Percentiles rank a stretch among this genome's conserved stretches.
Evolutionary conservation across 2,888 invertebrate genomes (phyloP).

Genomic region (Bursaphelenchus okinawaensis): DNA sequence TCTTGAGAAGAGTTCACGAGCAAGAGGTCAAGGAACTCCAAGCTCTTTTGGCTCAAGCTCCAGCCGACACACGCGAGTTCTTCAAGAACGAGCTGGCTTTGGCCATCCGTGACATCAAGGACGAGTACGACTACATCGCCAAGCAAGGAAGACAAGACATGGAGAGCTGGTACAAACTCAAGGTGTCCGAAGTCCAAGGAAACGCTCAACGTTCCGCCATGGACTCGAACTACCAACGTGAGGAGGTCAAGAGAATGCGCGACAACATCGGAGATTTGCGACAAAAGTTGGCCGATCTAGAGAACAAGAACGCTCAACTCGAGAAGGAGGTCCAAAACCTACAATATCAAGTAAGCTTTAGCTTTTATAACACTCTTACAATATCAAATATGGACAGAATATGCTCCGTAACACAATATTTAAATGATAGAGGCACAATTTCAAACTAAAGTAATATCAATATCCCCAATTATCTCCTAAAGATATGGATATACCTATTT

Average conservation of each 20-base stretch:
- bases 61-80: constrained; percentile 58
- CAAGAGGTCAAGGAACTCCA: constrained; percentile 58
- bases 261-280: constrained; percentile 58
- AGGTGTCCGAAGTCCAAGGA: constrained; percentile 59
- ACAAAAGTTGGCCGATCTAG: constrained; percentile 35
- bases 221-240: constrained; percentile 60
- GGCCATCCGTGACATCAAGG: constrained; percentile 62
- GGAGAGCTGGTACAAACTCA: constrained; percentile 63
- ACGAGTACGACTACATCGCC: constrained; percentile 60
- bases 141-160: constrained; percentile 60
- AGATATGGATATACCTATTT: constrained; percentile 1
- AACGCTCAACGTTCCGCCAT: constrained; percentile 54
- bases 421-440: too few species aligned
- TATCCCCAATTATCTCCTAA: too few species aligned
- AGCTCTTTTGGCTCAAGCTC: constrained; percentile 56
- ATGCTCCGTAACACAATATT: background rate
- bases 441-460: too few species aligned
- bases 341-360: constrained; percentile 43
- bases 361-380: background rate
- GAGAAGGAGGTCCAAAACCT: constrained; percentile 58
- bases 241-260: constrained; percentile 60
- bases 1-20: constrained; percentile 56
- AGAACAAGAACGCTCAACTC: constrained; percentile 59
- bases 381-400: too few species aligned
- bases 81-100: constrained; percentile 63